phyloP scores from a whole-genome alignment of 2,797 vertebrate species.

The Gallirallus australis region DNA sequence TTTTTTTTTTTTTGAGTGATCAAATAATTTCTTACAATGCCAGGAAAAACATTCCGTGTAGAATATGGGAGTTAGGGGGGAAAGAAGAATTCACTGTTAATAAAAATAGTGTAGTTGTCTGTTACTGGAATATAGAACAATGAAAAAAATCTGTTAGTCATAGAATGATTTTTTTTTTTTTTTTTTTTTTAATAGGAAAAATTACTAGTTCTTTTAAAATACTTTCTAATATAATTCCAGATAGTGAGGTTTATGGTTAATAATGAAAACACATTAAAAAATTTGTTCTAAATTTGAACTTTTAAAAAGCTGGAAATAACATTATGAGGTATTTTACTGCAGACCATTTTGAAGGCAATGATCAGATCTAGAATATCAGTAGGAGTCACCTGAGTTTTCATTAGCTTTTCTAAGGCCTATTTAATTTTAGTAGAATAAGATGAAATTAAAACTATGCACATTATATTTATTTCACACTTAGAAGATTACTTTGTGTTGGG shows the following conservation, averaged over 20 bases:
- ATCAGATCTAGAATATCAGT: background rate
- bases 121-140: background rate
- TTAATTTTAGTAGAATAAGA: background rate
- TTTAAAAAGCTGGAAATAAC: background rate
- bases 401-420: background rate
- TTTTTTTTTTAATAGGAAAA: background rate
- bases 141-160: background rate
- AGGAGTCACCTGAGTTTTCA: background rate
- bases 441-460: background rate
- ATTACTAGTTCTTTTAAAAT: background rate
- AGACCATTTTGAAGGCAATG: background rate
- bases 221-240: background rate
- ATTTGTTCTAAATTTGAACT: background rate
- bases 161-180: background rate
- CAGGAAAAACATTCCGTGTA: background rate
- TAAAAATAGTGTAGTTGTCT: accelerated
- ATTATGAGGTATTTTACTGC: background rate
- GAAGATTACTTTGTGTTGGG: background rate
- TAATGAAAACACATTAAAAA: background rate
- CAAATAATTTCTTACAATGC: background rate
- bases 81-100: background rate
- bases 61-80: background rate
- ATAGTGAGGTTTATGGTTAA: background rate
- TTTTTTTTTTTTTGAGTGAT: background rate
- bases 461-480: background rate